Conservation (phyloP, 2,113 vertebrate genomes). For the Geococcyx californianus region DNA sequence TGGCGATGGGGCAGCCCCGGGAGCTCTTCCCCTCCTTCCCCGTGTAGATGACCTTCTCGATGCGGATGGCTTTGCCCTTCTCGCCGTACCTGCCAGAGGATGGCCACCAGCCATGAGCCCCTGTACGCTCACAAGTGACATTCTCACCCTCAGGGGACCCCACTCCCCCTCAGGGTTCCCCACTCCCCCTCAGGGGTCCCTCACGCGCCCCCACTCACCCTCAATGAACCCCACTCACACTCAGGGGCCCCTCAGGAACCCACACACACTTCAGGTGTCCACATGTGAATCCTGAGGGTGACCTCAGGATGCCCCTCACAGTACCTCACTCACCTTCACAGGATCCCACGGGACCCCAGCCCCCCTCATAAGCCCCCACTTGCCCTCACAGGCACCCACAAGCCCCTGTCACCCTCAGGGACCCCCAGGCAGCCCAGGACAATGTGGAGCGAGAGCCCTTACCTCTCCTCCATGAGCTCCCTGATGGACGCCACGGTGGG, state of each 20-base stretch:
- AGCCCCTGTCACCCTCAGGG: not conserved
- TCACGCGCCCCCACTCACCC: not conserved
- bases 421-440: not conserved
- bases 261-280: no score
- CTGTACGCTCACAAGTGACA: accelerated
- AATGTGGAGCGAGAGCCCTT: not conserved
- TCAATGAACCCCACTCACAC: not conserved
- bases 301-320: not conserved
- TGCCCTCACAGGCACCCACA: not conserved
- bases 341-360: no score
- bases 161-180: not conserved
- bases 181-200: not conserved
- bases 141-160: accelerated
- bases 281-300: no score
- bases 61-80: conserved; percentile 92
- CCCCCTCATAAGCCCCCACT: not conserved
- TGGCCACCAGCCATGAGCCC: accelerated
- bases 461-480: conserved; percentile 91
- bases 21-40: conserved; percentile 97
- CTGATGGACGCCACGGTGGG: conserved; percentile 92
- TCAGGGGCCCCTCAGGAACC: no score
- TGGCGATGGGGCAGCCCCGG: conserved; percentile 95
- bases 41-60: conserved; percentile 95
- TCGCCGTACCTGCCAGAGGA: conserved; percentile 85
- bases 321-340: no score